Percentiles rank a stretch among this genome's conserved stretches.
These are phyloP conservation scores for Henicopernis longicauda DNA, from an alignment of 2,113 vertebrate species.

Conservation along the genomic window DNA sequence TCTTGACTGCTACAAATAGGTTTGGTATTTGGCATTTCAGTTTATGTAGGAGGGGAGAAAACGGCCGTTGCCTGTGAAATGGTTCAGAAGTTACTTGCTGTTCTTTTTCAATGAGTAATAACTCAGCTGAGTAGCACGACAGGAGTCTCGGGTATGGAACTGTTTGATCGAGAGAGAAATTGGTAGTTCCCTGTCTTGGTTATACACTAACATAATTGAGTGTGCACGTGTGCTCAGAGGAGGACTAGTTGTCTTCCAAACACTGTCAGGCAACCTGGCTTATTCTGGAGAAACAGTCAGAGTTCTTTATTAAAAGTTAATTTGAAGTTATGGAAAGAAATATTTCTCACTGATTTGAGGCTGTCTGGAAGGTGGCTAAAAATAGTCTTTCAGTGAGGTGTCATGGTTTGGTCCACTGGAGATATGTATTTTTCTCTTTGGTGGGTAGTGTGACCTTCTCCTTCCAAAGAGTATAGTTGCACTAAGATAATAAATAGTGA, in stretches of 20 bases:
- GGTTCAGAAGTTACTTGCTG: slow-evolving; percentile 25
- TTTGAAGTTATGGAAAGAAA: not conserved
- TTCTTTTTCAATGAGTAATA: slow-evolving; percentile 36
- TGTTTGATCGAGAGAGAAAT: not conserved
- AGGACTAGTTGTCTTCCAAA: not conserved
- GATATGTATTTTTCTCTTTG: not conserved
- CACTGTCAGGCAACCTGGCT: not conserved
- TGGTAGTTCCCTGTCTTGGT: not conserved
- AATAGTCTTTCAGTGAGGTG: not conserved
- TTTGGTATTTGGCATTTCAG: slow-evolving; percentile 51
- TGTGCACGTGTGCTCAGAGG: not conserved
- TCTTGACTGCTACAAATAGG: slow-evolving; percentile 26
- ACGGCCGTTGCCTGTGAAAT: not conserved
- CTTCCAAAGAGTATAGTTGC: not conserved
- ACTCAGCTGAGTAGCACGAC: not conserved
- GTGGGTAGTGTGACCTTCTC: not conserved
- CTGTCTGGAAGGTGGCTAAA: not conserved
- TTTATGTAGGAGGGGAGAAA: slow-evolving; percentile 33
- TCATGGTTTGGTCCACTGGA: not conserved
- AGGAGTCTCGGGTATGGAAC: not conserved
- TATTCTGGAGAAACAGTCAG: not conserved
- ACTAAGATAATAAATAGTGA: not conserved
- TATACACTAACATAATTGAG: not conserved
- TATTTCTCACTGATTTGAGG: not conserved
- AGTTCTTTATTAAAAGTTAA: not conserved